Evolutionary conservation across 2,113 vertebrate species (phyloP), one percentile per base, ranked within the genome.

Genomic region (Hoplias malabaricus): DNA sequence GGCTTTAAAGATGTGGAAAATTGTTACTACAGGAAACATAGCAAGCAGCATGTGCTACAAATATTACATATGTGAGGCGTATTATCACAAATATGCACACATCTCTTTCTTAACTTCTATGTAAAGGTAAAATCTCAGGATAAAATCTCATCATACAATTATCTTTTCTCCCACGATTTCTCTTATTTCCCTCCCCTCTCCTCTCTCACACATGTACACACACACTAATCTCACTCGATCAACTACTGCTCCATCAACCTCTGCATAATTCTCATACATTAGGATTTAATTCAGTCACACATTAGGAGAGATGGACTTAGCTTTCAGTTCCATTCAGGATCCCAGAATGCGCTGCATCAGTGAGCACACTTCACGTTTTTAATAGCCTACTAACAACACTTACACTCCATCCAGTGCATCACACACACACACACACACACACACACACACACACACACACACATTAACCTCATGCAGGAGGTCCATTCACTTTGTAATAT

Each of bases 271-370:
- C 50, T 48, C 53, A 88, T 77, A 78, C 85, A 82, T 81, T 82
- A 86, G 76, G 72, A 90, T 88, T 88, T 86, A 77, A 84, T 87
- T 84, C 75, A 84, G 75, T 81, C 86, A 86, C 88, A 80, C 86
- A 87, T 91, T 84, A 87, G 82, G 73, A 68, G 77, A 85, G 67
- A 72, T 33, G 25, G 13, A 48, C 69, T 86, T 81, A 71, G 82
- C 82, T 73, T 75, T 87, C 75, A 78, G 69, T 79, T 84, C 75
- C 76, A 87, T 87, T 83, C 77, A 89, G 83, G 79, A 80, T 77
- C 72, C 48, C 75, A 57, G 42, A 14, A n/a, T 56, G 42, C 19
- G 23, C 70, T 48, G 68, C 70, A 36, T 74, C 21, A 57, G 6
- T 50, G n/a, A 56, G 46, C 74, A 69, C 48, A 50, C 34, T 21